These are phyloP conservation scores for Rhincodon typus DNA, from an alignment of 2,797 vertebrate species.

Conservation along the genomic window DNA sequence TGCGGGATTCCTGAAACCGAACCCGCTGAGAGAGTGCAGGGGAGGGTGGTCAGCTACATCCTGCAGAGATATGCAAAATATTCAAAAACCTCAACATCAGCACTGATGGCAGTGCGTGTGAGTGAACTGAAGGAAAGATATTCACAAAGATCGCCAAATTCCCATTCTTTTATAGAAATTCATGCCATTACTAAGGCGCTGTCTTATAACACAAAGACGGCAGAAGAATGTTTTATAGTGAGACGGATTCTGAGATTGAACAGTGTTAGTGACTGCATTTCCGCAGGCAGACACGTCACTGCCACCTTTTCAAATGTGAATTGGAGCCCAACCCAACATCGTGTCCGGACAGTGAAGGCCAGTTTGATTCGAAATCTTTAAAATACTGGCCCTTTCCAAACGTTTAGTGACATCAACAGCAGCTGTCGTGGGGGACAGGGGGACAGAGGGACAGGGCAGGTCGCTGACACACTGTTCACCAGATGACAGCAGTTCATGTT, in stretches of 20 bases:
- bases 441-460: background rate
- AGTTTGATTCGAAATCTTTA: background rate
- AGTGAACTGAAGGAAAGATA: background rate
- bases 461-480: background rate
- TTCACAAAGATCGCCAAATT: background rate
- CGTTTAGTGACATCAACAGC: background rate
- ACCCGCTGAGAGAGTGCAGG: background rate
- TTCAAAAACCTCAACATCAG: too few relatives aligned
- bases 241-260: background rate
- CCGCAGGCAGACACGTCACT: background rate
- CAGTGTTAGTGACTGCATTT: background rate
- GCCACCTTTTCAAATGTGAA: background rate
- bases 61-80: background rate
- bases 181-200: too few relatives aligned
- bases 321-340: background rate
- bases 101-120: background rate
- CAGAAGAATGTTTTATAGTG: background rate
- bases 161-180: background rate
- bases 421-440: background rate
- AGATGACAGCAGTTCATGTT: background rate
- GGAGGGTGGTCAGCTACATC: background rate
- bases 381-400: background rate
- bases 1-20: background rate
- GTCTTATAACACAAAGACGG: background rate
- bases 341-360: background rate